Evolutionary conservation across 2,888 invertebrate species (phyloP).

Genomic region (Drosophila robusta): DNA sequence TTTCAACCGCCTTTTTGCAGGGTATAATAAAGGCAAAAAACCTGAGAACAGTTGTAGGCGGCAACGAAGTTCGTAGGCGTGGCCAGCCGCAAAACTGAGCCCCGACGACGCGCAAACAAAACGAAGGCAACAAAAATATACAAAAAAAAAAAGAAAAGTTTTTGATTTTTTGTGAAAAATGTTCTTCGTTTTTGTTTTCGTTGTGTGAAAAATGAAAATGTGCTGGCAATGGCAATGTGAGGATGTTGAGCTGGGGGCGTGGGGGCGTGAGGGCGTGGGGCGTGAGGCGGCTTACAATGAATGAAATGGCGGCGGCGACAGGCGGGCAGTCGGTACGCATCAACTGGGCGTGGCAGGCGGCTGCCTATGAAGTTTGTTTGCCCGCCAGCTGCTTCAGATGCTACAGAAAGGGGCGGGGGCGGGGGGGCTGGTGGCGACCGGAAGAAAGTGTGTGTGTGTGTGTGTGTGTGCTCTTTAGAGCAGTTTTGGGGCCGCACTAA

Average conservation of each 20-base stretch:
- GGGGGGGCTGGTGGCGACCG: neutral
- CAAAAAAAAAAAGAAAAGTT: constrained; percentile 49
- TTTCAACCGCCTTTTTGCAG: constrained; percentile 10
- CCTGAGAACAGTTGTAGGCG: constrained; percentile 30
- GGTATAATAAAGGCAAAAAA: constrained; percentile 22
- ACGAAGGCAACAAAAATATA: constrained; percentile 7
- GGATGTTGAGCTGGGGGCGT: neutral
- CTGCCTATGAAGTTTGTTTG: constrained; percentile 53
- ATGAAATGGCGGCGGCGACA: constrained; percentile 41
- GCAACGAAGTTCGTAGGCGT: constrained; percentile 28
- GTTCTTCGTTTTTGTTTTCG: constrained; percentile 48
- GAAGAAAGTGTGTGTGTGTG: neutral
- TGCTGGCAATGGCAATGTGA: constrained; percentile 12
- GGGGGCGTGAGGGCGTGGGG: no score
- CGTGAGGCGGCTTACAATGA: constrained; percentile 25
- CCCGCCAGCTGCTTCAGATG: constrained; percentile 41
- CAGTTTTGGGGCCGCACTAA: constrained; percentile 42
- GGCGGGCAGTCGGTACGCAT: constrained; percentile 26
- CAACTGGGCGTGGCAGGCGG: constrained; percentile 42
- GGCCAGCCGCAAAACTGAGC: constrained; percentile 36
- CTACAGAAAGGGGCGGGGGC: neutral
- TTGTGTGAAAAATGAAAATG: constrained; percentile 58
- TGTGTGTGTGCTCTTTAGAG: constrained; percentile 11
- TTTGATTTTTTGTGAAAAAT: constrained; percentile 69
- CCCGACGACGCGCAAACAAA: constrained; percentile 35